Evolutionary conservation across 2,888 invertebrate species (phyloP).

Genomic region (Abscondita cerata): DNA sequence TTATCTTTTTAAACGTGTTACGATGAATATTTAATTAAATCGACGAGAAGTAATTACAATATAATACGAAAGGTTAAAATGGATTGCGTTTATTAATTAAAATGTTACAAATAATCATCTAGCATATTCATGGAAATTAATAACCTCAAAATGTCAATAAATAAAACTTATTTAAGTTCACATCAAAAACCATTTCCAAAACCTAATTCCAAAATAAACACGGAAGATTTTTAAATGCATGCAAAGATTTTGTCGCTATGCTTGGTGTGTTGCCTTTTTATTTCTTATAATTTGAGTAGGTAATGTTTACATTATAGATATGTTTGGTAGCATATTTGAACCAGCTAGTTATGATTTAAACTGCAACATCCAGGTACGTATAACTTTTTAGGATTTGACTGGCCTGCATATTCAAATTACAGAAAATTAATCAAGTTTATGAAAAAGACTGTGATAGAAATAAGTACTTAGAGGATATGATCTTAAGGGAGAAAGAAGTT

Average conservation of each 20-base stretch:
- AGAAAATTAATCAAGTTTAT: slow-evolving; percentile 68
- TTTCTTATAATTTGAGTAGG: background rate
- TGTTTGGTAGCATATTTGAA: slow-evolving; percentile 71
- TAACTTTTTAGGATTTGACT: background rate
- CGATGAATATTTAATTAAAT: too few relatives aligned
- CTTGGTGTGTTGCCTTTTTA: slow-evolving; percentile 61
- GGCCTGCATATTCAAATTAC: slow-evolving; percentile 19
- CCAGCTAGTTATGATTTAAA: slow-evolving; percentile 76
- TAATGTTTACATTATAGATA: slow-evolving; percentile 63
- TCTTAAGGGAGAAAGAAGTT: slow-evolving; percentile 64
- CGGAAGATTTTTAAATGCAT: slow-evolving; percentile 68
- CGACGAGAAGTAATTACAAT: too few relatives aligned
- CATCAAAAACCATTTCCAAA: slow-evolving; percentile 49
- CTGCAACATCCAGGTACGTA: slow-evolving; percentile 73
- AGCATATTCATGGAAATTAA: background rate
- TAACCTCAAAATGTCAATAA: too few relatives aligned
- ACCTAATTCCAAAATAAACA: slow-evolving; percentile 64
- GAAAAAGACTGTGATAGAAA: slow-evolving; percentile 60
- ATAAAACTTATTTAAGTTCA: slow-evolving; percentile 28
- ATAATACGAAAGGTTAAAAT: too few relatives aligned
- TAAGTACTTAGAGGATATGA: slow-evolving; percentile 69
- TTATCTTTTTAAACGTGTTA: too few relatives aligned
- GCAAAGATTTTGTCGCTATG: slow-evolving; percentile 65
- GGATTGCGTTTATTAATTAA: too few relatives aligned
- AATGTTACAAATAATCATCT: background rate